Evolutionary conservation across 2,113 vertebrate species (phyloP).

Genomic region (Ceratotherium simum): DNA sequence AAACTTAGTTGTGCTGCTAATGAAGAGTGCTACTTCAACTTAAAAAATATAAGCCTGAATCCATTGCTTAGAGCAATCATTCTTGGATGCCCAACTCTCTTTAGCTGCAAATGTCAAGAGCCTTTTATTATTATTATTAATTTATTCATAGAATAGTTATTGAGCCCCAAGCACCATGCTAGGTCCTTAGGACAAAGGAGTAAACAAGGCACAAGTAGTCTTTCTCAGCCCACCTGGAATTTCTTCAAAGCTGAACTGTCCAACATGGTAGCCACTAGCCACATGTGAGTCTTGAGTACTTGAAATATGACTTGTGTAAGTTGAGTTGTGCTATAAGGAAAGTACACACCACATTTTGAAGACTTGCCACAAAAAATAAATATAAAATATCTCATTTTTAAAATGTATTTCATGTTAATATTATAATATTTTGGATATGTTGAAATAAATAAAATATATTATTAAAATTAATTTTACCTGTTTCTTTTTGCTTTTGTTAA

Average conservation of each 20-base stretch:
- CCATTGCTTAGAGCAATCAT: not conserved
- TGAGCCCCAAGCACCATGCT: not conserved
- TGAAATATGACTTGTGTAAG: not conserved
- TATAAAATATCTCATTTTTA: not conserved
- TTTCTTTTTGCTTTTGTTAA: slow-evolving; percentile 2
- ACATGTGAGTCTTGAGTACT: not conserved
- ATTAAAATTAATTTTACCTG: not conserved
- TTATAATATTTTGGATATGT: not conserved
- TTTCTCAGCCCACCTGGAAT: not conserved
- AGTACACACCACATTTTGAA: not conserved
- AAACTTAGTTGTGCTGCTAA: slow-evolving; percentile 44
- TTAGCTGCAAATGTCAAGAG: not conserved
- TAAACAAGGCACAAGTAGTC: not conserved
- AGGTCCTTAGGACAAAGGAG: not conserved
- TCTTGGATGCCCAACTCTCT: not conserved
- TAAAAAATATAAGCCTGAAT: not conserved
- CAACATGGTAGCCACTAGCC: not conserved
- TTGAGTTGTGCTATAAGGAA: not conserved
- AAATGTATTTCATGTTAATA: not conserved
- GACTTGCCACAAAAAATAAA: not conserved
- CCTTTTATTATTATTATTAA: not conserved
- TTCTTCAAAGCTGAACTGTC: not conserved
- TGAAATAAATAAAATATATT: not conserved
- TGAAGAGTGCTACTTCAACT: slow-evolving; percentile 10
- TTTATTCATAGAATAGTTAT: slow-evolving; percentile 20